Percentiles rank a stretch among this genome's conserved stretches.
These are phyloP conservation scores for Dryobotodes eremita DNA, from an alignment of 2,888 invertebrate genomes.

Conservation along the genomic window DNA sequence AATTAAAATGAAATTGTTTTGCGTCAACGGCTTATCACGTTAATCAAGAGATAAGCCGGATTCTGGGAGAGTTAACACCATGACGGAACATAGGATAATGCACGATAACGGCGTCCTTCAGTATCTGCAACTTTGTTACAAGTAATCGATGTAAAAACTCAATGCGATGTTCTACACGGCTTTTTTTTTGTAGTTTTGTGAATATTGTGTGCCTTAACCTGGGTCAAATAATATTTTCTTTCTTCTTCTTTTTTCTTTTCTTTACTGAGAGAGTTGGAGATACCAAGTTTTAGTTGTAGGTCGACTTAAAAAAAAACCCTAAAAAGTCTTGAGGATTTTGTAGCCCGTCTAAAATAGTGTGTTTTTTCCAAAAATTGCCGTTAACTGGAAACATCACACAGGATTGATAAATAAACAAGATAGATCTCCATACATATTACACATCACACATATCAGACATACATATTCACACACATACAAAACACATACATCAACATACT, in stretches of 20 bases:
- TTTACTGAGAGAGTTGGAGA: too few relatives aligned
- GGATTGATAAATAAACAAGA: not conserved
- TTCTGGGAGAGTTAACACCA: conserved; percentile 47
- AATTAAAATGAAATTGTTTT: conserved; percentile 61
- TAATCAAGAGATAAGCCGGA: conserved; percentile 59
- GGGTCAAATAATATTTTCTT: too few relatives aligned
- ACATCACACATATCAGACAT: too few relatives aligned
- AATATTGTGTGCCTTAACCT: too few relatives aligned
- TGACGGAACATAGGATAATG: conserved; percentile 35
- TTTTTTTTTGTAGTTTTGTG: too few relatives aligned
- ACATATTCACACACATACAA: too few relatives aligned
- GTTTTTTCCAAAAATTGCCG: not conserved
- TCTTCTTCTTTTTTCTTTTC: too few relatives aligned
- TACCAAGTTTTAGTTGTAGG: not conserved
- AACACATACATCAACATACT: too few relatives aligned
- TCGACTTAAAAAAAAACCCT: not conserved
- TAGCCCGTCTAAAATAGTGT: not conserved
- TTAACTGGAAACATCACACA: not conserved
- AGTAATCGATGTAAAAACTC: not conserved
- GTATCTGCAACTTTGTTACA: not conserved
- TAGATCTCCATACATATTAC: too few relatives aligned
- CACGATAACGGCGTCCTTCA: conserved; percentile 37
- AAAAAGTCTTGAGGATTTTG: not conserved
- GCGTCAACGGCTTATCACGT: conserved; percentile 56
- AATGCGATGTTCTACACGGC: not conserved